Evolutionary conservation across 2,888 invertebrate genomes (phyloP), one percentile per base, ranked within the genome.

Genomic region (Scelioninae gen. 1): DNA sequence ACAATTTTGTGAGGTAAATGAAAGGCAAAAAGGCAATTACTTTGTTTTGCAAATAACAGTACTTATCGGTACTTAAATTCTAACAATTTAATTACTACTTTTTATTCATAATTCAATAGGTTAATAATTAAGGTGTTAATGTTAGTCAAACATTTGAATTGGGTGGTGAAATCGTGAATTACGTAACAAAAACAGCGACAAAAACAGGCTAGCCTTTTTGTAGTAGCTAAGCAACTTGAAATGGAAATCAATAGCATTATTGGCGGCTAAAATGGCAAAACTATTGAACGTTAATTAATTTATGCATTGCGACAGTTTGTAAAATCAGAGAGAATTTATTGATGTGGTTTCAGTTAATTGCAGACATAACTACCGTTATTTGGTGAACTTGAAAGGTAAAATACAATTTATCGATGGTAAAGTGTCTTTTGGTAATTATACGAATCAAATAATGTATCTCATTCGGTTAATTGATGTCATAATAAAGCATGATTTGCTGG

Each of bases 231-330:
- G 63, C 74, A 74, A 40, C 49, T 51, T 45, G 16, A 31, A 76
- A 31, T 51, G 66, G 51, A 66, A 66, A 76, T 76, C 75, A 49
- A 75, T 75, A 72, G 38, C 6, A 53, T 51, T 53, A 43, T 62
- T 40, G 71, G 11, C 43, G 15, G 55, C 23, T 65, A 74, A 74
- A 63, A 65, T 74, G 47, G 65, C 23, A 55, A 63, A 63, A 55
- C 43, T 56, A 65, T 38, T 7, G 43, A n/a, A n/a, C 34, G 55
- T 65, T 65, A 65, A 56, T 65, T 75, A 65, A 49, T 65, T 38
- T 51, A 55, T 29, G 58, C 11, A 65, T 63, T 43, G 29, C 8
- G 45, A 45, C 13, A 74, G 55, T 62, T 53, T 60, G 72, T 74
- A 45, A 55, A 62, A 74, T 63, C 63, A 31, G 63, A 43, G 1